phyloP scores from a whole-genome alignment of 2,888 invertebrate genomes.

The Coenonympha glycerion region DNA sequence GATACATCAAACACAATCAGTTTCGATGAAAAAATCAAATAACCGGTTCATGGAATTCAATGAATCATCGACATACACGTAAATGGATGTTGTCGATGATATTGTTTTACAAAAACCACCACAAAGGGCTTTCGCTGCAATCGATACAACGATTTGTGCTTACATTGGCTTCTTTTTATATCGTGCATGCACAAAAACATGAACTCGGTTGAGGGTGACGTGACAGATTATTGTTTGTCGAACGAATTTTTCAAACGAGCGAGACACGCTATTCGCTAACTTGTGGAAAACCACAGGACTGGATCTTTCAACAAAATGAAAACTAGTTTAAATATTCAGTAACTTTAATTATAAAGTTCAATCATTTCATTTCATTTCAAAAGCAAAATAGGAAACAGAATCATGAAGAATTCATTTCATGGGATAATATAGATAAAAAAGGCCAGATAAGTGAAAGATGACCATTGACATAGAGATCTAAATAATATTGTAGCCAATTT shows the following conservation, averaged over 20 bases:
- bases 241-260: background rate
- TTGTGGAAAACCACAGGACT: background rate
- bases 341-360: too few species aligned
- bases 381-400: too few species aligned
- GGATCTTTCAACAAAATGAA: too few species aligned
- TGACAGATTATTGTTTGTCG: background rate
- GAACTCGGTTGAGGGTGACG: background rate
- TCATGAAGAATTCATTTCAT: too few species aligned
- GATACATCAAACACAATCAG: conserved; percentile 33
- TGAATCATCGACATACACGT: conserved; percentile 50
- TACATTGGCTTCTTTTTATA: conserved; percentile 20
- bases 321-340: too few species aligned
- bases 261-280: background rate
- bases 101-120: conserved; percentile 53
- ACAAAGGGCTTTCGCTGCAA: conserved; percentile 50
- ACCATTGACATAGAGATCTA: too few species aligned
- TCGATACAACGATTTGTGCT: conserved; percentile 6
- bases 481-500: too few species aligned
- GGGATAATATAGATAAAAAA: too few species aligned
- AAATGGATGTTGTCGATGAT: conserved; percentile 48
- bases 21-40: conserved; percentile 27
- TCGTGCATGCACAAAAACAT: conserved; percentile 2
- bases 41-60: conserved; percentile 39
- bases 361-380: too few species aligned
- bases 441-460: too few species aligned